Conservation (phyloP, 2,797 vertebrate species). For the Ptychobarbus kaznakovi region DNA sequence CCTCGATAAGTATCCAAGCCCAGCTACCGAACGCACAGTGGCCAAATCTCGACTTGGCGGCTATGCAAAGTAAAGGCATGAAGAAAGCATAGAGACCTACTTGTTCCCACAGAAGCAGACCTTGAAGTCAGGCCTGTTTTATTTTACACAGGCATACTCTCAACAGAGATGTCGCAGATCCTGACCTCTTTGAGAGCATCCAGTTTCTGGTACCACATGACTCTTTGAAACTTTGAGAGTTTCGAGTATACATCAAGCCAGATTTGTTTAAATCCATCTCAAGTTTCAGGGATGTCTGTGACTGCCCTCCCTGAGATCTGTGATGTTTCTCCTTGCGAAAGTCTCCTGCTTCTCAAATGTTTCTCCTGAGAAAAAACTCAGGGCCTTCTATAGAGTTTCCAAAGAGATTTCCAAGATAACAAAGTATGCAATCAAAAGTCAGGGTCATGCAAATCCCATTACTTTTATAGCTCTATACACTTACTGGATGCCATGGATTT, state of each 20-base stretch:
- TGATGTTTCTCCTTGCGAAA: neutral
- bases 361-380: slow-evolving; percentile 1
- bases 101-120: slow-evolving; percentile 44
- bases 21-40: slow-evolving; percentile 56
- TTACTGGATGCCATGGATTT: neutral
- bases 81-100: slow-evolving; percentile 44
- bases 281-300: slow-evolving; percentile 26
- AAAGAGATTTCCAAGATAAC: slow-evolving; percentile 25
- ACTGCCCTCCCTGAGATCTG: slow-evolving; percentile 11
- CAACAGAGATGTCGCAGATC: slow-evolving; percentile 1
- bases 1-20: slow-evolving; percentile 51
- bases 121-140: slow-evolving; percentile 46
- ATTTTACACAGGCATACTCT: slow-evolving; percentile 44
- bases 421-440: slow-evolving; percentile 6
- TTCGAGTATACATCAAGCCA: slow-evolving; percentile 4
- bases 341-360: slow-evolving; percentile 14
- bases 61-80: slow-evolving; percentile 54
- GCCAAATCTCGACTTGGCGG: slow-evolving; percentile 56
- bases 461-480: neutral
- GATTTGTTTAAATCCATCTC: slow-evolving; percentile 35
- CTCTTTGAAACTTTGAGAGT: slow-evolving; percentile 9
- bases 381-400: neutral
- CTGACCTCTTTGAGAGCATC: slow-evolving; percentile 32
- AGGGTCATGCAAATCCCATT: neutral
- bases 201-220: slow-evolving; percentile 23